Evolutionary conservation across 2,888 invertebrate species (phyloP).

Genomic region (Tholera decimalis): DNA sequence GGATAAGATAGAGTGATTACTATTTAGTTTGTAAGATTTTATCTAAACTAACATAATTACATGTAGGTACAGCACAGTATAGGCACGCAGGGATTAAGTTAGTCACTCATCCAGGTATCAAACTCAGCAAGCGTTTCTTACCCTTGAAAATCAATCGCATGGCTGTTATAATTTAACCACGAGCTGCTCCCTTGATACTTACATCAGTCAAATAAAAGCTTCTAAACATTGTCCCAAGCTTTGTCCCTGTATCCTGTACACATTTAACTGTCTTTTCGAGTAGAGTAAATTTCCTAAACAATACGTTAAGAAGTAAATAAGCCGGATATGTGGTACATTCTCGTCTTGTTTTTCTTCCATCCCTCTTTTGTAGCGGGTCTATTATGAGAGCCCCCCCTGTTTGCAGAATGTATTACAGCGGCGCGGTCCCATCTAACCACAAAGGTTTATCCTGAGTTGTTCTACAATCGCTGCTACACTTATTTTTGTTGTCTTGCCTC

Average conservation of each 20-base stretch:
- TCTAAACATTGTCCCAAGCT: background rate
- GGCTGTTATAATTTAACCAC: no score
- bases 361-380: constrained; percentile 72
- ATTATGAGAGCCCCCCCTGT: constrained; percentile 75
- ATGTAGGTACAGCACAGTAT: no score
- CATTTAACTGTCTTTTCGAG: constrained; percentile 36
- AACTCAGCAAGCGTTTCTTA: no score
- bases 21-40: no score
- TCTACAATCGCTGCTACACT: constrained; percentile 48
- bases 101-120: no score
- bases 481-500: constrained; percentile 46
- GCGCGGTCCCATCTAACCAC: constrained; percentile 68
- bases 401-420: constrained; percentile 74
- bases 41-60: no score
- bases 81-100: no score
- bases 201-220: no score
- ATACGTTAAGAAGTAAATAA: constrained; percentile 51
- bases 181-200: no score
- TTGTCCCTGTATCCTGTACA: constrained; percentile 6
- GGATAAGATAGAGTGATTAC: no score
- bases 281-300: constrained; percentile 45
- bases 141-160: no score
- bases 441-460: constrained; percentile 69
- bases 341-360: constrained; percentile 73
- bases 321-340: constrained; percentile 60